phyloP scores from a whole-genome alignment of 1,140 invertebrate species.

The Gonatopus flavifemur region DNA sequence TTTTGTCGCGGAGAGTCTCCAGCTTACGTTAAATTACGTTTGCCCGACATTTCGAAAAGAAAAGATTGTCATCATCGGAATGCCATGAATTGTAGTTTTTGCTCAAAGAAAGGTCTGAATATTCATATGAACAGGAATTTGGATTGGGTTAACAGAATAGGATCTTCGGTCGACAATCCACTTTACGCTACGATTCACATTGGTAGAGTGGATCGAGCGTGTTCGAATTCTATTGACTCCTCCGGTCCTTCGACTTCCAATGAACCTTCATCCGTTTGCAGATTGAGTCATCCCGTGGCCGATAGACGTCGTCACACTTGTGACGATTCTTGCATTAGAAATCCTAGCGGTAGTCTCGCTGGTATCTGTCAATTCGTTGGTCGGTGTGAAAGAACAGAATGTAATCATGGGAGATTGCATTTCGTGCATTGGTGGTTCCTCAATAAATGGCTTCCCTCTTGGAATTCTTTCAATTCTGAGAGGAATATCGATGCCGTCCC shows the following conservation, averaged over 20 bases:
- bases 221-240: constrained; percentile 22
- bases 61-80: constrained; percentile 45
- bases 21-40: constrained; percentile 39
- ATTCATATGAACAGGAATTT: constrained; percentile 43
- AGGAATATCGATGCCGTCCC: constrained; percentile 28
- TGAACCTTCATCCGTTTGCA: constrained; percentile 25
- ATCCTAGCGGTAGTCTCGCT: constrained; percentile 33
- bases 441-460: constrained; percentile 46
- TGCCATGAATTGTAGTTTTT: constrained; percentile 35
- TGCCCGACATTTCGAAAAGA: constrained; percentile 31
- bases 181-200: constrained; percentile 48
- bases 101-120: constrained; percentile 33
- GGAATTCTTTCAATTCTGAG: constrained; percentile 40
- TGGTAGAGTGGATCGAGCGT: constrained; percentile 42
- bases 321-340: constrained; percentile 51
- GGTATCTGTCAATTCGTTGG: constrained; percentile 42
- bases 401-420: constrained; percentile 41
- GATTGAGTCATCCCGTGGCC: no score
- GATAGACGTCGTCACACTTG: constrained; percentile 43
- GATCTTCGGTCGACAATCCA: constrained; percentile 44
- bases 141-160: constrained; percentile 35
- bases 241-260: constrained; percentile 20
- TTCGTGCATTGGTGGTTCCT: constrained; percentile 51
- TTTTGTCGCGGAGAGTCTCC: constrained; percentile 46
- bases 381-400: constrained; percentile 42